These are phyloP conservation scores for Orchesella cincta DNA, from an alignment of 1,140 invertebrate species.

Conservation along the genomic window DNA sequence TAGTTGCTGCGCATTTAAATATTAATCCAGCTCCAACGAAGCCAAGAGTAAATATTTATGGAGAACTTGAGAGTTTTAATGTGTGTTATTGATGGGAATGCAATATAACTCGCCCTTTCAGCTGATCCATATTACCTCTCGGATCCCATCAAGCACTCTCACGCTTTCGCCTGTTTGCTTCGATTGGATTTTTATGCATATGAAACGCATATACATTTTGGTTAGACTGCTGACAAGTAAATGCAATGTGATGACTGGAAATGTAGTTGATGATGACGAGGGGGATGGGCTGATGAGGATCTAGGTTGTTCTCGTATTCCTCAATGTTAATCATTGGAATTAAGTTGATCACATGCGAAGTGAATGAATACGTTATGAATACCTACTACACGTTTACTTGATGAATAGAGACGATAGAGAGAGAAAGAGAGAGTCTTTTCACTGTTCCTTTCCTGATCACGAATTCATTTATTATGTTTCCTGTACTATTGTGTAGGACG, in stretches of 20 bases:
- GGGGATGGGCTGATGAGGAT: neutral
- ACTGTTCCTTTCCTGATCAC: neutral
- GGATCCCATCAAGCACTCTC: no score
- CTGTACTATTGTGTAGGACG: neutral
- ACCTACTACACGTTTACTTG: neutral
- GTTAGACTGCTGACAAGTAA: no score
- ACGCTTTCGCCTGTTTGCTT: no score
- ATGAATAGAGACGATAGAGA: no score
- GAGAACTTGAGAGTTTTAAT: neutral
- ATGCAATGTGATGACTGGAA: neutral
- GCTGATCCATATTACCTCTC: no score
- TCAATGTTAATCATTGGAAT: neutral
- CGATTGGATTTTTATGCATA: no score
- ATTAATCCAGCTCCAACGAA: neutral
- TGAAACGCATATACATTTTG: no score
- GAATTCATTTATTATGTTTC: neutral
- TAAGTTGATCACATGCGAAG: neutral
- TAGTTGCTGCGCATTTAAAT: no score
- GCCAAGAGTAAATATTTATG: neutral
- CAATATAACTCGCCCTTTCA: neutral
- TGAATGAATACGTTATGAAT: neutral
- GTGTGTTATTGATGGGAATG: neutral
- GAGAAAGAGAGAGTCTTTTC: neutral
- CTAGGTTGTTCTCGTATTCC: neutral
- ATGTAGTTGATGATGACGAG: neutral